Evolutionary conservation across 2,113 vertebrate species (phyloP), one percentile per base, ranked within the genome.

Genomic region (Spea bombifrons): DNA sequence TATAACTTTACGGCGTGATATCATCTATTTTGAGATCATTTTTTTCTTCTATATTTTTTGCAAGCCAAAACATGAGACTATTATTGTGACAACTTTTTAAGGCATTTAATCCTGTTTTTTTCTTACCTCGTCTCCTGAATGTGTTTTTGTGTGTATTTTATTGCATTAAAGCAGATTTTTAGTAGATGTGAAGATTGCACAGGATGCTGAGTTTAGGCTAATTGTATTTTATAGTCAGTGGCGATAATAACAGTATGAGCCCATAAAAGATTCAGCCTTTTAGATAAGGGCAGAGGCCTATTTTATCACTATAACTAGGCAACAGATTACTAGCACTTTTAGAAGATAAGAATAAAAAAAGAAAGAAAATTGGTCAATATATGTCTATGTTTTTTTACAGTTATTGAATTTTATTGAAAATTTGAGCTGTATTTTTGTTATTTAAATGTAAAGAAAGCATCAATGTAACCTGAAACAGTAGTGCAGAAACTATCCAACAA

Each of bases 1-100:
- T 50, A 78, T 78, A 52, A 50, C 17, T 44, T 16, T 71, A 46
- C 55, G 63, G 75, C 75, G 50, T 71, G 67, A 48, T 63, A 49
- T 78, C 57, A 78, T 64, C 75, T 50, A 50, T 71, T 64, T 49
- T 13, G 7, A 13, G 15, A 13, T 17, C 55, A 55, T 68, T 17
- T 59, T 69, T 68, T 47, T 59, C 68, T 57, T 17, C 4, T 59
- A 59, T 59, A 13, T 13, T 59, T 59, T 59, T 13, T 59, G 1
- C 13, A 69, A 17, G 55, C 45, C 75, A 55, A 53, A 76, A 55
- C 48, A 46, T 67, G 15, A 47, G 30, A 13, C 55, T 59, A 10
- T 59, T 30, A 43, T 4, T 46, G 57, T 76, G 30, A 43, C 50
- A 75, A 74, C 8, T 66, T 67, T 46, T 66, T 4, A 50, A 55